A percentile compares a stretch with the other conserved stretches of the same genome.
These are phyloP conservation scores for Drosophila tripunctata DNA, from an alignment of 2,888 invertebrate species.

Conservation along the genomic window DNA sequence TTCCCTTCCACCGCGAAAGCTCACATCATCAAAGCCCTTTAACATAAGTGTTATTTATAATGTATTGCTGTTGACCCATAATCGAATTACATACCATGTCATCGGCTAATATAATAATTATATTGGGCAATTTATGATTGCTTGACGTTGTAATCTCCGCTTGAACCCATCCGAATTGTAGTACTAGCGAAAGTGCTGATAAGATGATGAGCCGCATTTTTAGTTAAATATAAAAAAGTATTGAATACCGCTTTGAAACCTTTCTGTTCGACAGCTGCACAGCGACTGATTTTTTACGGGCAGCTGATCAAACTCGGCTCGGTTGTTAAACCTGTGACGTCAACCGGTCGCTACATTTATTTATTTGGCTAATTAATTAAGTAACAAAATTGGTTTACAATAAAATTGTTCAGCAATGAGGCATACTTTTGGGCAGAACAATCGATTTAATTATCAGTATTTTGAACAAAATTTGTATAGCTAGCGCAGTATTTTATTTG, in stretches of 20 bases:
- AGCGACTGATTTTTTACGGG: constrained; percentile 55
- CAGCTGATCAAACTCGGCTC: too few species aligned
- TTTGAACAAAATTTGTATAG: not conserved
- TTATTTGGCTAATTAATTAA: constrained; percentile 8
- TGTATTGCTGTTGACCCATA: constrained; percentile 2
- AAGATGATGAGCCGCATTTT: constrained; percentile 55
- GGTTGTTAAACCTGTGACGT: too few species aligned
- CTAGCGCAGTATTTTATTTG: not conserved
- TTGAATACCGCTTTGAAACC: constrained; percentile 34
- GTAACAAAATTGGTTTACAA: constrained; percentile 68
- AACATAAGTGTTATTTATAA: not conserved
- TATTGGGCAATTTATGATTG: constrained; percentile 86
- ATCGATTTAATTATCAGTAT: not conserved
- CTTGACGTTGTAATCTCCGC: constrained; percentile 21
- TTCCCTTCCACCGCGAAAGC: constrained; percentile 94
- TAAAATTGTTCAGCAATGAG: constrained; percentile 4
- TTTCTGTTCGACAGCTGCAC: constrained; percentile 33
- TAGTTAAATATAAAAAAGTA: constrained; percentile 7
- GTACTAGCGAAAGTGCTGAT: constrained; percentile 64
- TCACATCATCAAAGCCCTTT: constrained; percentile 96
- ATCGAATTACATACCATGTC: constrained; percentile 87
- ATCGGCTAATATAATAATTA: constrained; percentile 92
- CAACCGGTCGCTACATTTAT: too few species aligned
- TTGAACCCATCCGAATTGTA: constrained; percentile 37
- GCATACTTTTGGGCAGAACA: constrained; percentile 17